These are phyloP conservation scores for Steinernema carpocapsae DNA, from an alignment of 2,888 invertebrate genomes.

Conservation along the genomic window DNA sequence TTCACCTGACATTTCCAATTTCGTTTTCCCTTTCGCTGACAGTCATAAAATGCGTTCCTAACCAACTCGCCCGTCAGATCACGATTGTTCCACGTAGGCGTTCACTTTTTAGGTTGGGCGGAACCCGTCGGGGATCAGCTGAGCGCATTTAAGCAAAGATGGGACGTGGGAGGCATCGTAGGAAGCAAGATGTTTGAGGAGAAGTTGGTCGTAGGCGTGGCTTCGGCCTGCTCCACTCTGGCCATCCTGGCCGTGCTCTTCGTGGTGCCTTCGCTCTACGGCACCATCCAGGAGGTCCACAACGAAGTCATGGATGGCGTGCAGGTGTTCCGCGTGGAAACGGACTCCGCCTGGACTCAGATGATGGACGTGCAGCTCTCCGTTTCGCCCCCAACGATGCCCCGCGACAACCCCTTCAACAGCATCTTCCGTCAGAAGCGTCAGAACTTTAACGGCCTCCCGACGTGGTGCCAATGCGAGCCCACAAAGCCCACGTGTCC, in stretches of 20 bases:
- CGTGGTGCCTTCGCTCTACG: conserved; percentile 26
- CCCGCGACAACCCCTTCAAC: no score
- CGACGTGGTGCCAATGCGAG: no score
- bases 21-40: background rate
- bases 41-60: background rate
- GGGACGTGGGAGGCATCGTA: background rate
- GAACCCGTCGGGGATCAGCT: background rate
- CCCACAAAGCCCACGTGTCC: no score
- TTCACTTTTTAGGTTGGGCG: background rate
- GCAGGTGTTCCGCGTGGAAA: conserved; percentile 67
- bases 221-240: conserved; percentile 11
- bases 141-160: background rate
- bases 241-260: conserved; percentile 1
- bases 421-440: no score
- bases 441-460: no score
- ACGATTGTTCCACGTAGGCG: conserved; percentile 1
- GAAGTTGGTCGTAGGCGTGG: conserved; percentile 28
- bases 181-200: background rate
- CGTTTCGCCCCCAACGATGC: conserved; percentile 65
- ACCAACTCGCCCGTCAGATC: background rate
- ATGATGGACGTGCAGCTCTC: conserved; percentile 67
- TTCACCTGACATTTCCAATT: background rate
- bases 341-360: conserved; percentile 67
- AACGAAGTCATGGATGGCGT: no score
- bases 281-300: conserved; percentile 42